These are phyloP conservation scores for Pteromalus puparum DNA, from an alignment of 1,140 invertebrate species.

Conservation along the genomic window DNA sequence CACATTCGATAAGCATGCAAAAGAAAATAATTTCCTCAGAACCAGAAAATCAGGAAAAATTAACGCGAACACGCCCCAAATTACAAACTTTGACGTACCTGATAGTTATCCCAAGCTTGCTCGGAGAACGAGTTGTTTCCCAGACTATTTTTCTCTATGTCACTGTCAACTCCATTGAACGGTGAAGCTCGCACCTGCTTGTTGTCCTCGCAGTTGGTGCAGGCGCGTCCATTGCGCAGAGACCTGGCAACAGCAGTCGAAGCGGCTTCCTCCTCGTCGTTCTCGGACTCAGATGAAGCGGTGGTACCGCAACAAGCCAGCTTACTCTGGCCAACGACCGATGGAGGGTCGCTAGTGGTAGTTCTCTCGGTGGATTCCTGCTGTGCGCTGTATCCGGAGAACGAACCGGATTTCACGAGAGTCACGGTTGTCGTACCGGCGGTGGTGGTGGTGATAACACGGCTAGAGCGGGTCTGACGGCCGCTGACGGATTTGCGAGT, in stretches of 20 bases:
- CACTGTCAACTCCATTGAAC: conserved; percentile 66
- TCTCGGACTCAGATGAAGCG: conserved; percentile 24
- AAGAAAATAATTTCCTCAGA: too few species aligned
- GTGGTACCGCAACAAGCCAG: conserved; percentile 1
- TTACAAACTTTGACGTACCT: conserved; percentile 72
- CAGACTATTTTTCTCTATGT: conserved; percentile 73
- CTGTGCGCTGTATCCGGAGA: conserved; percentile 78
- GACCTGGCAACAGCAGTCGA: not conserved
- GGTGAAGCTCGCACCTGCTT: conserved; percentile 46
- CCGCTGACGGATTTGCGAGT: conserved; percentile 62
- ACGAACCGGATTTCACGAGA: conserved; percentile 82
- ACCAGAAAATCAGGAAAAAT: not conserved
- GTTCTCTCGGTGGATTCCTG: conserved; percentile 64
- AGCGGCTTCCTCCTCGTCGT: not conserved
- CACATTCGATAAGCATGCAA: too few species aligned
- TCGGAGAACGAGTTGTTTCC: conserved; percentile 88
- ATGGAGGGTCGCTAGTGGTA: conserved; percentile 13
- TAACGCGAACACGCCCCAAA: too few species aligned
- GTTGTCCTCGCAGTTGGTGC: conserved; percentile 5
- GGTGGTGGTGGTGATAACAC: conserved; percentile 59
- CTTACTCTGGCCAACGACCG: not conserved
- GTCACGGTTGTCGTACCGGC: conserved; percentile 59
- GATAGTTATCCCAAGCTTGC: conserved; percentile 89
- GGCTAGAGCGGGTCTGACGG: conserved; percentile 58
- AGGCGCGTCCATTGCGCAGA: not conserved